phyloP scores from a whole-genome alignment of 2,113 vertebrate genomes.

The Hypomesus transpacificus region DNA sequence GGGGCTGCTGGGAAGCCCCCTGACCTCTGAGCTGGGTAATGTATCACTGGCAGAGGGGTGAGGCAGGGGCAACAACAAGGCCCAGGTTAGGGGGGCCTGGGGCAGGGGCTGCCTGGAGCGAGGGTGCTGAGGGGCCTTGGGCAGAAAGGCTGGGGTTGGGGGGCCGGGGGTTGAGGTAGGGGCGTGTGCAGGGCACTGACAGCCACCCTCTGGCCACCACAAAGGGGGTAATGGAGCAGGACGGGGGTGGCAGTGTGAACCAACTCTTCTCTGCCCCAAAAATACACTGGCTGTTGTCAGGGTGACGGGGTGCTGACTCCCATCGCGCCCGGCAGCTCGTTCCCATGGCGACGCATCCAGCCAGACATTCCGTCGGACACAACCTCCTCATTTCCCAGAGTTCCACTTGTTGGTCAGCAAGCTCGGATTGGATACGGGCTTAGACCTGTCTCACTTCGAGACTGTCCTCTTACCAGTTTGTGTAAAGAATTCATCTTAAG shows the following conservation, averaged over 20 bases:
- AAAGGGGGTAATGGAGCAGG: conserved; percentile 62
- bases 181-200: conserved; percentile 51
- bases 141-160: too few relatives aligned
- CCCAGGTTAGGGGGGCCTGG: conserved; percentile 44
- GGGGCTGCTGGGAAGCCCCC: conserved; percentile 50
- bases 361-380: conserved; percentile 21
- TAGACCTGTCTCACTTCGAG: not conserved
- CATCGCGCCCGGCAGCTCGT: conserved; percentile 15
- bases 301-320: conserved; percentile 42
- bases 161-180: not conserved
- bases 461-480: too few relatives aligned
- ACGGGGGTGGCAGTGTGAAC: conserved; percentile 50
- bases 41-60: conserved; percentile 25
- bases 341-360: conserved; percentile 14
- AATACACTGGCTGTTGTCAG: conserved; percentile 57
- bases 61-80: conserved; percentile 38
- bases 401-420: conserved; percentile 31
- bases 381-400: conserved; percentile 26
- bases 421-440: conserved; percentile 21
- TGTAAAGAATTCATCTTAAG: too few relatives aligned
- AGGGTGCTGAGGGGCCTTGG: too few relatives aligned
- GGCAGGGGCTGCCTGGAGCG: conserved; percentile 44
- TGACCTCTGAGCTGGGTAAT: conserved; percentile 61
- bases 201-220: conserved; percentile 48
- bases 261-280: conserved; percentile 47